Base-by-base conservation (phyloP, 64 coral and sea anemone species). In the Dendrophyllia cribrosa region DNA sequence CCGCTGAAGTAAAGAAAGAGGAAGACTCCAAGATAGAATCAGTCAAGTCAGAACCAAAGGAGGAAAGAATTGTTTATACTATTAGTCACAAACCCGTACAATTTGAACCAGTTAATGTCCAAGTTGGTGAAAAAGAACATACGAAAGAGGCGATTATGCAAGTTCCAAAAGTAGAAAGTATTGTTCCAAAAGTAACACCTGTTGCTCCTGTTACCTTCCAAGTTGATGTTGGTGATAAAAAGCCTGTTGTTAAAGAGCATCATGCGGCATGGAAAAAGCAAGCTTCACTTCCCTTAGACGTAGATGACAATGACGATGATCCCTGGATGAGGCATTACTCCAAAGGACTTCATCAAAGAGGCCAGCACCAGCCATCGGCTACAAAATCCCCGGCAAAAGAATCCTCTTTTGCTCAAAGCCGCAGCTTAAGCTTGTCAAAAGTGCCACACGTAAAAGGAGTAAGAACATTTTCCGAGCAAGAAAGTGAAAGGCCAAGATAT, bases 321-420 rank as follows among this genome's bases (percentile, higher is more conserved):
- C 80, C 80, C 62, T 84, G 80, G 80, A 84, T 84, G 80, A 84
- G 80, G 13, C 80, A 84, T 23, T 84, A 84, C 43, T 67, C 80
- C 45, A 84, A 51, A 84, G 80, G 80, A 68, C 63, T 84, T 20
- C 61, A 82, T 20, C 80, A 82, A 43, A 60, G 43, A 82, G 78
- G 58, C 58, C 55, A 34, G 16, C 59, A 82, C 7, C 58, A 82
- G 7, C 25, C 59, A 2, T 1, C 43, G 7, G 47, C 58, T 82
- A 9, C 78, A 64, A 82, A 65, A n/a, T 65, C 59, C 7, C 58
- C 34, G 47, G 78, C n/a, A 63, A 82, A 16, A 4, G 78, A 82
- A 63, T 7, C 43, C 8, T 20, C 23, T 15, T 3, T 47, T 21
- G 17, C 25, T 82, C 13, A 83, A 50, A 66, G 20, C 5, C 60